Conservation (phyloP, 64 coral and sea anemone species). For the Cladopsammia gracilis region DNA sequence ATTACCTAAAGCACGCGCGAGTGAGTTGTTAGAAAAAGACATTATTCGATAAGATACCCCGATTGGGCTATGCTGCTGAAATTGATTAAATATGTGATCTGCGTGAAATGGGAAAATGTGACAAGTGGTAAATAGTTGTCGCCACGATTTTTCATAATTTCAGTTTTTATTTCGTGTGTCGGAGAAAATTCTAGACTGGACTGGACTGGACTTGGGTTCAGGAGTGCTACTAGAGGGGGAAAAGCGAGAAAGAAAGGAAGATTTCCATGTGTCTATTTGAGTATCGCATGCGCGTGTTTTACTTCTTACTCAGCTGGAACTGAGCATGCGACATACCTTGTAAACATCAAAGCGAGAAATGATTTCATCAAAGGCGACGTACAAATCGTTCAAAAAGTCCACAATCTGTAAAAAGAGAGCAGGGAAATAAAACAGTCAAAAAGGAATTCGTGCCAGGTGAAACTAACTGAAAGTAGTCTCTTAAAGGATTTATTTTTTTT, state of each 20-base stretch:
- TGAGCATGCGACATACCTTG: conserved; percentile 26
- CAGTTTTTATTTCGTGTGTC: neutral
- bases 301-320: neutral
- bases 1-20: too few species aligned
- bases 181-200: too few species aligned
- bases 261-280: neutral
- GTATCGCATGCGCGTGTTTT: neutral
- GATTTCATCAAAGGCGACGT: conserved; percentile 86
- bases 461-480: too few species aligned
- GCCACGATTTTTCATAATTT: neutral
- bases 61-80: too few species aligned
- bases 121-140: too few species aligned
- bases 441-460: neutral
- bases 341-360: conserved; percentile 82
- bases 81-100: too few species aligned
- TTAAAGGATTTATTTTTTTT: too few species aligned
- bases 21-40: neutral
- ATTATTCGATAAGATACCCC: neutral
- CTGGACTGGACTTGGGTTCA: too few species aligned
- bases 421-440: neutral
- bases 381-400: conserved; percentile 83
- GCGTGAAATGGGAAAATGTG: too few species aligned
- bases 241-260: neutral
- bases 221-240: too few species aligned
- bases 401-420: conserved; percentile 58